Evolutionary conservation across 2,888 invertebrate genomes (phyloP).

Genomic region (Nomada lathburiana): DNA sequence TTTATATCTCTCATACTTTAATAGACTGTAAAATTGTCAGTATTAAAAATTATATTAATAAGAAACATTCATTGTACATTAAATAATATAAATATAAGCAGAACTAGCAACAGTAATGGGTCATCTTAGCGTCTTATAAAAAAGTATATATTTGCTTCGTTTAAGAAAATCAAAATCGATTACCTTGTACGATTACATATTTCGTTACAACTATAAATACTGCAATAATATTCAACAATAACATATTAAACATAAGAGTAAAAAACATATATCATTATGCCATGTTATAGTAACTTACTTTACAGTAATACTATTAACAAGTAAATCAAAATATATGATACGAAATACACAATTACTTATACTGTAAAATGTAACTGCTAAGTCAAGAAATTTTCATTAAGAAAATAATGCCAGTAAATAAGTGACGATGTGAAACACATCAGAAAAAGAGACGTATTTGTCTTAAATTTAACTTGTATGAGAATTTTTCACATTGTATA

Average conservation of each 20-base stretch:
- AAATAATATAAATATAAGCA: constrained; percentile 3
- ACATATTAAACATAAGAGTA: constrained; percentile 25
- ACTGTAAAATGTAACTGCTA: constrained; percentile 6
- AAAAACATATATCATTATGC: constrained; percentile 15
- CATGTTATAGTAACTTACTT: constrained; percentile 30
- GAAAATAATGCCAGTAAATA: constrained; percentile 28
- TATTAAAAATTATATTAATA: constrained; percentile 68
- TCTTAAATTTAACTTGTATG: constrained; percentile 18
- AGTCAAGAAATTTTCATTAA: constrained; percentile 1
- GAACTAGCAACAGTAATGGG: constrained; percentile 30
- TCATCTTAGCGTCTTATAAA: constrained; percentile 6
- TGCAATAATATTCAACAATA: constrained; percentile 35
- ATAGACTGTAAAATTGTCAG: constrained; percentile 75
- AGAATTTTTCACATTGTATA: constrained; percentile 10
- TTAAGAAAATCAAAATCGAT: constrained; percentile 16
- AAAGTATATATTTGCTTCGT: constrained; percentile 2
- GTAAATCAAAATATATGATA: constrained; percentile 36
- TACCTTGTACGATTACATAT: constrained; percentile 8
- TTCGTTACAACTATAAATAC: constrained; percentile 16
- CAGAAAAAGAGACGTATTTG: constrained; percentile 1
- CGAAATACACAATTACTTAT: constrained; percentile 9
- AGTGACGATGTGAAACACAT: not conserved
- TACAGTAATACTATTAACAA: constrained; percentile 39
- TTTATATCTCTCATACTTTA: constrained; percentile 38
- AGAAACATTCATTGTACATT: constrained; percentile 4